These are phyloP conservation scores for Aleiodes testaceus DNA, from an alignment of 2,888 invertebrate species.

Conservation along the genomic window DNA sequence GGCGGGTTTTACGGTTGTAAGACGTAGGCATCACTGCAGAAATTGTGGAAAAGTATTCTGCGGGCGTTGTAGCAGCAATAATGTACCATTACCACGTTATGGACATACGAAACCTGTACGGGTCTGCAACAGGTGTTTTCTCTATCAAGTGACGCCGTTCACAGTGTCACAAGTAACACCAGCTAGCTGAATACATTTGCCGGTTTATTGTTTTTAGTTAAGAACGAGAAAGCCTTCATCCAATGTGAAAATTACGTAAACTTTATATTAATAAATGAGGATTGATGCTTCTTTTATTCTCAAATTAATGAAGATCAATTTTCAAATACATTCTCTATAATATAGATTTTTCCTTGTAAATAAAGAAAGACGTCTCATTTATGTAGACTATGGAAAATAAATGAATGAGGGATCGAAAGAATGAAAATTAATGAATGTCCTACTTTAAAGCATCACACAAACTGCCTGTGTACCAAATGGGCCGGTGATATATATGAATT, in stretches of 20 bases:
- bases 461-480: conserved; percentile 8
- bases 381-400: conserved; percentile 43
- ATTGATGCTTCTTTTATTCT: too few species aligned
- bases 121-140: conserved; percentile 92
- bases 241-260: not conserved
- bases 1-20: conserved; percentile 93
- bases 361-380: not conserved
- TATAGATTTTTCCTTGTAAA: too few species aligned
- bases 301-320: too few species aligned
- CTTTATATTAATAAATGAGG: too few species aligned
- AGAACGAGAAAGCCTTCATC: conserved; percentile 13
- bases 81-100: conserved; percentile 92
- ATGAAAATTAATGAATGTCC: conserved; percentile 3
- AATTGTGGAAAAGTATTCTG: conserved; percentile 98
- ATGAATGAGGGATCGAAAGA: conserved; percentile 1
- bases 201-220: conserved; percentile 21
- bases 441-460: conserved; percentile 22
- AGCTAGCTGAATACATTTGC: conserved; percentile 65
- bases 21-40: conserved; percentile 96
- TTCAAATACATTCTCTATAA: too few species aligned
- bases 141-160: conserved; percentile 81
- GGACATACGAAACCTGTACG: conserved; percentile 94
- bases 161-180: conserved; percentile 71
- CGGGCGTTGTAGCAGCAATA: conserved; percentile 93
- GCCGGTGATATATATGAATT: not conserved